Percentiles rank a stretch among this genome's conserved stretches.
These are phyloP conservation scores for Psix sp. DNA, from an alignment of 1,140 invertebrate genomes.

Conservation along the genomic window DNA sequence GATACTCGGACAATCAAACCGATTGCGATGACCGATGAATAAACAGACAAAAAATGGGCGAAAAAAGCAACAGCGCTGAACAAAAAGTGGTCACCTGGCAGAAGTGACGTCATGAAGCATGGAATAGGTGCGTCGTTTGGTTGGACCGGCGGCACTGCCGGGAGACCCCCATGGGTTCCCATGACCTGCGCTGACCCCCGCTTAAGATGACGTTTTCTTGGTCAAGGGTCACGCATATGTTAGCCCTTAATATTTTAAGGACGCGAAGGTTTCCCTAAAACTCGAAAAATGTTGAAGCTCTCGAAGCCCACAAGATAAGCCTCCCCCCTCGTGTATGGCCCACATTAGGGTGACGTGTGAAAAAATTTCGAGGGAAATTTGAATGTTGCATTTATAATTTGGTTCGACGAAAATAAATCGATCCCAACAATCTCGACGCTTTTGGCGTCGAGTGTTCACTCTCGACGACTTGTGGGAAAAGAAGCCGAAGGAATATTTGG, in stretches of 20 bases:
- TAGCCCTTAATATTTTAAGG: slow-evolving; percentile 56
- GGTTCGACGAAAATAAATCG: slow-evolving; percentile 40
- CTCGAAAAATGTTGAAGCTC: slow-evolving; percentile 22
- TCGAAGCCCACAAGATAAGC: slow-evolving; percentile 29
- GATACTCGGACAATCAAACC: slow-evolving; percentile 21
- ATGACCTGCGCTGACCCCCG: slow-evolving; percentile 70
- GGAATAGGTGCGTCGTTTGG: slow-evolving; percentile 62
- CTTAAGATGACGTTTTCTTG: slow-evolving; percentile 59
- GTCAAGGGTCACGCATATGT: slow-evolving; percentile 72
- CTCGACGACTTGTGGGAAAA: slow-evolving; percentile 32
- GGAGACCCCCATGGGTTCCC: slow-evolving; percentile 76
- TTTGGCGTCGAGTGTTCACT: not conserved
- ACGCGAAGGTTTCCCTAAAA: slow-evolving; percentile 66
- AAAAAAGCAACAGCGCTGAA: slow-evolving; percentile 17
- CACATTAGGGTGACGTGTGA: slow-evolving; percentile 48
- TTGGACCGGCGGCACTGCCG: slow-evolving; percentile 6
- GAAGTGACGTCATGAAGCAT: slow-evolving; percentile 41
- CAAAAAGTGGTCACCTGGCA: slow-evolving; percentile 66
- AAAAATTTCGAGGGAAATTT: slow-evolving; percentile 50
- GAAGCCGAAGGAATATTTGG: slow-evolving; percentile 17
- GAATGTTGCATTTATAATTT: slow-evolving; percentile 51
- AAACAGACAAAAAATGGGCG: slow-evolving; percentile 41
- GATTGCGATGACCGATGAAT: slow-evolving; percentile 37
- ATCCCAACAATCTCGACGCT: slow-evolving; percentile 1
- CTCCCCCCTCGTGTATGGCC: slow-evolving; percentile 8